Evolutionary conservation across 1,140 invertebrate species (phyloP).

Genomic region (Agraylea sexmaculata): DNA sequence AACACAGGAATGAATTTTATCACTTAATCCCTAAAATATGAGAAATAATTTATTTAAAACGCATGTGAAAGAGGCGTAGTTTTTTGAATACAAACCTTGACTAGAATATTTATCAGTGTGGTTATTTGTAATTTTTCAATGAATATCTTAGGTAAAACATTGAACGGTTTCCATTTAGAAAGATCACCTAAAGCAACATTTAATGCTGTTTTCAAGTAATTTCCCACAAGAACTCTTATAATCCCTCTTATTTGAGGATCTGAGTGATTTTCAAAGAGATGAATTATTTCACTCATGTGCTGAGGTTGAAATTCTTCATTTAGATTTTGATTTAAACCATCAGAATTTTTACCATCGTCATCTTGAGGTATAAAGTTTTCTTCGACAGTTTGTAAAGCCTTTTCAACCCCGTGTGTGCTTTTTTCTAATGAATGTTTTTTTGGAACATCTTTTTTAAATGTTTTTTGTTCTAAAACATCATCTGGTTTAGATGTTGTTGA

Average conservation of each 20-base stretch:
- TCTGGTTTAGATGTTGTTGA: not conserved
- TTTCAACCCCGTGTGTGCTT: slow-evolving; percentile 6
- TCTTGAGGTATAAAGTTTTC: slow-evolving; percentile 24
- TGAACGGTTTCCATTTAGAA: slow-evolving; percentile 35
- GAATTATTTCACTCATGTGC: slow-evolving; percentile 52
- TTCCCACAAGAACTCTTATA: slow-evolving; percentile 52
- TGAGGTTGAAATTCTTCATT: slow-evolving; percentile 34
- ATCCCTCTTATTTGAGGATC: slow-evolving; percentile 77
- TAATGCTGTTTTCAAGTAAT: slow-evolving; percentile 52
- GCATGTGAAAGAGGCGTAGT: slow-evolving; percentile 3
- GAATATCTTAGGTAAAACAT: slow-evolving; percentile 26
- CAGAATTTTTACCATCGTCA: slow-evolving; percentile 1
- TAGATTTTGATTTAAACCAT: not conserved
- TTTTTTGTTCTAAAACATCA: slow-evolving; percentile 9
- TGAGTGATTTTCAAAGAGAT: slow-evolving; percentile 55
- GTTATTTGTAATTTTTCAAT: slow-evolving; percentile 33
- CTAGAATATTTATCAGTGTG: slow-evolving; percentile 39
- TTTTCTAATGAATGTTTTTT: slow-evolving; percentile 13
- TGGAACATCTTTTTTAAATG: slow-evolving; percentile 14
- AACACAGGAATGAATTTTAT: slow-evolving; percentile 55
- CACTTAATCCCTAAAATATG: slow-evolving; percentile 48
- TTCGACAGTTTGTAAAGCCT: slow-evolving; percentile 25
- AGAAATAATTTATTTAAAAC: slow-evolving; percentile 13
- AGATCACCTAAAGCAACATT: slow-evolving; percentile 46
- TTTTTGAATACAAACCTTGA: slow-evolving; percentile 34